These are phyloP conservation scores for Perdita meconis DNA, from an alignment of 2,888 invertebrate genomes.

Conservation along the genomic window DNA sequence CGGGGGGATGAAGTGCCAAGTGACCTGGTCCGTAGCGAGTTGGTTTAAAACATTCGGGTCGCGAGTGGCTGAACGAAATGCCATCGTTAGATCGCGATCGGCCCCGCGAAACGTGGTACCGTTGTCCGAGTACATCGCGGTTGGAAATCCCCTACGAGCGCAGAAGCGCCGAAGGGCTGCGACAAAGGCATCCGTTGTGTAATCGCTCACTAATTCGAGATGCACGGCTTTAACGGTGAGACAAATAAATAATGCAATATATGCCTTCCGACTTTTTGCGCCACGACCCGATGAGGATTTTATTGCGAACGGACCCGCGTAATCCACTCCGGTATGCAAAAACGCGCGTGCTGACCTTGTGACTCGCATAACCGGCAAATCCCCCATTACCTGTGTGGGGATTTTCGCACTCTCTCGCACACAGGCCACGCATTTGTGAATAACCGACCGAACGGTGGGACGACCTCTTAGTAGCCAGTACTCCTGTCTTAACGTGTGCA, in stretches of 20 bases:
- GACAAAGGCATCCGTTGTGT: slow-evolving; percentile 29
- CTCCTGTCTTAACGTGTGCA: neutral
- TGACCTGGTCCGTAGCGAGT: neutral
- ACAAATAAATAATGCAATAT: neutral
- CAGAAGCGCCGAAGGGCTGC: slow-evolving; percentile 44
- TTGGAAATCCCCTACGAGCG: slow-evolving; percentile 38
- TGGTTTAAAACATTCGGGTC: neutral
- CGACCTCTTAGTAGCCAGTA: slow-evolving; percentile 20
- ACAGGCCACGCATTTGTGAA: no score
- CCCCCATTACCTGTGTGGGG: slow-evolving; percentile 25
- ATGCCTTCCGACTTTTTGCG: neutral
- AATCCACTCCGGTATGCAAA: slow-evolving; percentile 26
- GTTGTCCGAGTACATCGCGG: slow-evolving; percentile 28
- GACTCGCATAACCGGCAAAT: slow-evolving; percentile 32
- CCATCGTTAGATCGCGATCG: neutral
- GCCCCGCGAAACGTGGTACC: slow-evolving; percentile 41
- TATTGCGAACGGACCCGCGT: slow-evolving; percentile 29
- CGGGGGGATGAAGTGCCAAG: neutral
- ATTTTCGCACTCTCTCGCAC: no score
- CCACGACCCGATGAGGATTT: slow-evolving; percentile 1
- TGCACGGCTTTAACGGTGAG: slow-evolving; percentile 3
- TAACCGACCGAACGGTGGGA: neutral
- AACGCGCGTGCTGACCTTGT: neutral
- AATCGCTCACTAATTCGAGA: slow-evolving; percentile 31
- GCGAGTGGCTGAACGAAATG: neutral